Conservation (phyloP, 1,140 invertebrate genomes). For the Neodiprion pinetum region DNA sequence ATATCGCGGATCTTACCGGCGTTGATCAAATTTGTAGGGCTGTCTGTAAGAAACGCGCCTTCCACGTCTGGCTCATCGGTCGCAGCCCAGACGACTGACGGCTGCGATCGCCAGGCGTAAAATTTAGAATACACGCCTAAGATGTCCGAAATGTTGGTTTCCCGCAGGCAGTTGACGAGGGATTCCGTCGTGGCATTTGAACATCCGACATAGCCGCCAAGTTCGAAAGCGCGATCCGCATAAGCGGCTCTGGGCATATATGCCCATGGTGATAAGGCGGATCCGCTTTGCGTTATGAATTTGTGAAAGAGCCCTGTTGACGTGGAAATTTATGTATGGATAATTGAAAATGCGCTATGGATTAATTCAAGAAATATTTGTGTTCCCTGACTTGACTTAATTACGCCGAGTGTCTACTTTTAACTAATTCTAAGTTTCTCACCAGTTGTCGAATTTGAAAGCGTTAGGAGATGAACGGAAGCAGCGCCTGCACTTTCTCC, state of each 20-base stretch:
- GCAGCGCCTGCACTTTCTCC: slow-evolving; percentile 41
- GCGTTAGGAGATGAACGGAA: slow-evolving; percentile 57
- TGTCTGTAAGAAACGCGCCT: slow-evolving; percentile 29
- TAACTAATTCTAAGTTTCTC: background rate
- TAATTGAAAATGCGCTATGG: too few species aligned
- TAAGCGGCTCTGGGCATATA: slow-evolving; percentile 15
- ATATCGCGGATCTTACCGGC: slow-evolving; percentile 23
- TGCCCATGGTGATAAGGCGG: slow-evolving; percentile 57
- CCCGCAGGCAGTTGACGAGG: slow-evolving; percentile 26
- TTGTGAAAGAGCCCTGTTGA: background rate
- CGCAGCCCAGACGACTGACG: slow-evolving; percentile 22
- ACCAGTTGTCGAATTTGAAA: slow-evolving; percentile 59
- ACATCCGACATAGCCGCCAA: slow-evolving; percentile 24
- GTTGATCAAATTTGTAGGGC: slow-evolving; percentile 22
- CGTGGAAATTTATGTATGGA: too few species aligned
- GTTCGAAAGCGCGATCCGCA: slow-evolving; percentile 18
- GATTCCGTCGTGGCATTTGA: slow-evolving; percentile 22
- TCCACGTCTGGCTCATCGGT: slow-evolving; percentile 26
- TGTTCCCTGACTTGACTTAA: background rate
- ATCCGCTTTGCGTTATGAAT: background rate
- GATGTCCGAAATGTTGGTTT: slow-evolving; percentile 5
- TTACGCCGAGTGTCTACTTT: background rate
- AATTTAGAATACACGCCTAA: background rate
- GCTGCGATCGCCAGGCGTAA: slow-evolving; percentile 15
- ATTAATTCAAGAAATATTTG: background rate